These are phyloP conservation scores for Etheostoma cragini DNA, from an alignment of 2,113 vertebrate genomes.

Conservation along the genomic window DNA sequence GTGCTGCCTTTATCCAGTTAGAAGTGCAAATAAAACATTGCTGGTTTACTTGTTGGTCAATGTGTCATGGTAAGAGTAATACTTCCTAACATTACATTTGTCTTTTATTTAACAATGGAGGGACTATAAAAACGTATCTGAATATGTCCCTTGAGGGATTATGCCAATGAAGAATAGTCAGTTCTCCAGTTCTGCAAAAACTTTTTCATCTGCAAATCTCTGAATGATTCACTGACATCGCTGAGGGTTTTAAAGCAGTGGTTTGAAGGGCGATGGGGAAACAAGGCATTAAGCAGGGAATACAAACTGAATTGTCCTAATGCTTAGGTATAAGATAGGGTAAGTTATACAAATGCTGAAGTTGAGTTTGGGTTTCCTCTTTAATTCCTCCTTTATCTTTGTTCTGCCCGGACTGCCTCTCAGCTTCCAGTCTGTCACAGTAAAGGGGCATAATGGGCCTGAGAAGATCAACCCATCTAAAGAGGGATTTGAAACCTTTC, in stretches of 20 bases:
- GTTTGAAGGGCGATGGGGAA: slow-evolving; percentile 74
- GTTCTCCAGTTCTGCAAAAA: slow-evolving; percentile 25
- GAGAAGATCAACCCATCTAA: slow-evolving; percentile 85
- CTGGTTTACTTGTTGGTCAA: slow-evolving; percentile 5
- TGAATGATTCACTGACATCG: slow-evolving; percentile 59
- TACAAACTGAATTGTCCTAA: slow-evolving; percentile 73
- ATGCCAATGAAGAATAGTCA: slow-evolving; percentile 11
- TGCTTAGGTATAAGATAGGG: slow-evolving; percentile 74
- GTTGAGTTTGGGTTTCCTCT: slow-evolving; percentile 76
- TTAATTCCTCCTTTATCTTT: slow-evolving; percentile 80
- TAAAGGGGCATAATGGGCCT: slow-evolving; percentile 81
- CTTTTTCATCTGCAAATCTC: slow-evolving; percentile 23
- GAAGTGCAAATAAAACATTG: slow-evolving; percentile 13
- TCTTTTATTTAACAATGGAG: slow-evolving; percentile 7
- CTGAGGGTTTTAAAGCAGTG: slow-evolving; percentile 21
- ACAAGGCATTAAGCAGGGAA: slow-evolving; percentile 67
- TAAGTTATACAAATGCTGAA: slow-evolving; percentile 82
- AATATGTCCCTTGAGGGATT: slow-evolving; percentile 15
- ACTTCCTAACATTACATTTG: not conserved
- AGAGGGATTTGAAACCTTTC: slow-evolving; percentile 85
- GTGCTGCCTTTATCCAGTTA: slow-evolving; percentile 32
- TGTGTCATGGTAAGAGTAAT: not conserved
- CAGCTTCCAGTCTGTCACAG: slow-evolving; percentile 79
- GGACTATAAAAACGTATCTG: not conserved
- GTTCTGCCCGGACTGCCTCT: slow-evolving; percentile 71